Evolutionary conservation across 2,797 vertebrate species (phyloP).

Genomic region (Serranus cabrilla): DNA sequence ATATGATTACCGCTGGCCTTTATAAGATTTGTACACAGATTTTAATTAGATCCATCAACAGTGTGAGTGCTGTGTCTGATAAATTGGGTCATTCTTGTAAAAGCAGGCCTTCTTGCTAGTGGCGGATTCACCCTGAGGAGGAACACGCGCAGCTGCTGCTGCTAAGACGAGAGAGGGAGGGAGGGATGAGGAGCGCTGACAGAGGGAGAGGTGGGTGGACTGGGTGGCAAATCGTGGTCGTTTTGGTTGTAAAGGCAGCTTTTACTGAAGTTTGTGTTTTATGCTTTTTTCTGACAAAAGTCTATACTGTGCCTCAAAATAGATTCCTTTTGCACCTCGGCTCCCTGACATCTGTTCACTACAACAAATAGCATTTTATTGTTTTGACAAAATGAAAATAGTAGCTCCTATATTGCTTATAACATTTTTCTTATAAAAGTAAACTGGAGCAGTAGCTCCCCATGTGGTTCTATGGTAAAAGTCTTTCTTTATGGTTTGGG

Average conservation of each 20-base stretch:
- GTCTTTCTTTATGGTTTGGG: conserved; percentile 22
- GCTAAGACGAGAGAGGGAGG: conserved; percentile 58
- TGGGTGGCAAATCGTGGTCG: conserved; percentile 11
- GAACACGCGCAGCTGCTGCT: conserved; percentile 77
- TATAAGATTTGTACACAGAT: conserved; percentile 75
- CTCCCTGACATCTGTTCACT: conserved; percentile 29
- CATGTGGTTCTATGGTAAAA: conserved; percentile 10
- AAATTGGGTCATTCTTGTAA: conserved; percentile 82
- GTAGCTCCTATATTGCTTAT: background rate
- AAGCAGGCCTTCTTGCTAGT: conserved; percentile 74
- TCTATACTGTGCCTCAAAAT: conserved; percentile 8
- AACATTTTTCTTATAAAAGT: conserved; percentile 2
- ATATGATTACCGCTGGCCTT: conserved; percentile 76
- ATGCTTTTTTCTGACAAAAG: conserved; percentile 3
- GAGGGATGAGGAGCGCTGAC: conserved; percentile 43
- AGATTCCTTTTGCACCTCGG: conserved; percentile 7
- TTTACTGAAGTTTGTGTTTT: conserved; percentile 15
- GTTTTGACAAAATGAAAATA: conserved; percentile 31
- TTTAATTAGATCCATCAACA: conserved; percentile 81
- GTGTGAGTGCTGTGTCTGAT: conserved; percentile 64
- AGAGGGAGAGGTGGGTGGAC: conserved; percentile 50
- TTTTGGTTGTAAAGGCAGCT: conserved; percentile 34
- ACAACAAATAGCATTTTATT: conserved; percentile 17
- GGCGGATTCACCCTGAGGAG: conserved; percentile 79
- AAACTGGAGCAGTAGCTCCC: background rate